A percentile compares a stretch with the other conserved stretches of the same genome.
These are phyloP conservation scores for Calameuta idolon DNA, from an alignment of 2,888 invertebrate genomes.

Conservation along the genomic window DNA sequence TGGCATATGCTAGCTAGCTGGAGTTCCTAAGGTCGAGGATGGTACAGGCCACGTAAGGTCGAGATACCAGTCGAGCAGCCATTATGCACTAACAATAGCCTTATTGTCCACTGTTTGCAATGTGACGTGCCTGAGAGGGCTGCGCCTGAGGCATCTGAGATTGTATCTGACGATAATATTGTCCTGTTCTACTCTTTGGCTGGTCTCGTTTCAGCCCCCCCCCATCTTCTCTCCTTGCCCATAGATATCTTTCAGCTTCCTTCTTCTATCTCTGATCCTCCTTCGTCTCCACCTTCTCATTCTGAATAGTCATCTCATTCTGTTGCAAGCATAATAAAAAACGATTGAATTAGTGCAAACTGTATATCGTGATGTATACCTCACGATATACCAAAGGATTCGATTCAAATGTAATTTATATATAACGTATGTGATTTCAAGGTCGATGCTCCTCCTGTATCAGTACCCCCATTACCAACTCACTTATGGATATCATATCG, in stretches of 20 bases:
- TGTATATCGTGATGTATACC: no score
- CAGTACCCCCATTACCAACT: background rate
- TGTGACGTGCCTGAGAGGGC: constrained; percentile 43
- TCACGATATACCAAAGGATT: background rate
- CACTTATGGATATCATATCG: background rate
- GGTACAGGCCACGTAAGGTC: constrained; percentile 53
- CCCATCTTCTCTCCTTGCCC: background rate
- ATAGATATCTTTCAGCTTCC: background rate
- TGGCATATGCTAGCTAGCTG: background rate
- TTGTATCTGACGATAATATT: constrained; percentile 60
- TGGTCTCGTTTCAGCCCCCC: constrained; percentile 35
- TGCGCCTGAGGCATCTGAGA: constrained; percentile 48
- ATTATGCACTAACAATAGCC: constrained; percentile 62
- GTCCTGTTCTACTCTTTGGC: constrained; percentile 44
- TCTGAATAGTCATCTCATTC: background rate
- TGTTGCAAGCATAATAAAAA: background rate
- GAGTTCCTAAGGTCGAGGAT: constrained; percentile 24
- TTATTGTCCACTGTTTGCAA: constrained; percentile 56
- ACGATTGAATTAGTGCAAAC: background rate
- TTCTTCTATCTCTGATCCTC: background rate
- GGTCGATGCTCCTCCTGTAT: background rate
- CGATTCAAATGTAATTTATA: background rate
- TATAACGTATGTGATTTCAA: background rate
- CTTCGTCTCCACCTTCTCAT: background rate
- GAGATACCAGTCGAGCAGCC: constrained; percentile 47